Percentiles rank a stretch among this genome's conserved stretches.
phyloP scores from a whole-genome alignment of 2,797 vertebrate genomes.

The Smutsia temminckii region DNA sequence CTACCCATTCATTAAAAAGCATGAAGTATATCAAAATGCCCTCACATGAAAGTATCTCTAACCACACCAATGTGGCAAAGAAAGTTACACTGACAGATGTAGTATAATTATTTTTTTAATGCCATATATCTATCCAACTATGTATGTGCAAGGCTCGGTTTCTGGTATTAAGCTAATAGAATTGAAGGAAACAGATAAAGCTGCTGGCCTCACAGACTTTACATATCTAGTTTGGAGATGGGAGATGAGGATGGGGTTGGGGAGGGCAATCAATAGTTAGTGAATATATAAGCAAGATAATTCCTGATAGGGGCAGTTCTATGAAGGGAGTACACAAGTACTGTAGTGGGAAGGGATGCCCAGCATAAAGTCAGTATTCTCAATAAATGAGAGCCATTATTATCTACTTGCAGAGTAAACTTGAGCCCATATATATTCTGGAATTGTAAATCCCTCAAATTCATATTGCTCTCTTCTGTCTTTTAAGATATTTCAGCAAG shows the following conservation, averaged over 20 bases:
- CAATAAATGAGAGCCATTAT: background rate
- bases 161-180: background rate
- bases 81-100: background rate
- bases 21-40: background rate
- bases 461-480: background rate
- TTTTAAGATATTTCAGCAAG: background rate
- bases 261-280: background rate
- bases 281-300: background rate
- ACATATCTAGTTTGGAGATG: background rate
- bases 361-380: background rate
- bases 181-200: background rate
- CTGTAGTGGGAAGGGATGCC: background rate
- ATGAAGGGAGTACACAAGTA: background rate
- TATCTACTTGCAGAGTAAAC: background rate
- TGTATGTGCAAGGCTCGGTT: background rate
- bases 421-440: background rate
- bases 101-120: background rate
- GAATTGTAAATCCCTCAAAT: background rate
- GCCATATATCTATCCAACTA: background rate
- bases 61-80: background rate
- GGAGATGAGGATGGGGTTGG: background rate
- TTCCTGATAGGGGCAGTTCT: background rate
- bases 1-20: background rate
- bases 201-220: background rate
- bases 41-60: background rate